A percentile compares a stretch with the other conserved stretches of the same genome.
These are phyloP conservation scores for Zaprionus ornatus DNA, from an alignment of 1,140 invertebrate genomes.

Conservation along the genomic window DNA sequence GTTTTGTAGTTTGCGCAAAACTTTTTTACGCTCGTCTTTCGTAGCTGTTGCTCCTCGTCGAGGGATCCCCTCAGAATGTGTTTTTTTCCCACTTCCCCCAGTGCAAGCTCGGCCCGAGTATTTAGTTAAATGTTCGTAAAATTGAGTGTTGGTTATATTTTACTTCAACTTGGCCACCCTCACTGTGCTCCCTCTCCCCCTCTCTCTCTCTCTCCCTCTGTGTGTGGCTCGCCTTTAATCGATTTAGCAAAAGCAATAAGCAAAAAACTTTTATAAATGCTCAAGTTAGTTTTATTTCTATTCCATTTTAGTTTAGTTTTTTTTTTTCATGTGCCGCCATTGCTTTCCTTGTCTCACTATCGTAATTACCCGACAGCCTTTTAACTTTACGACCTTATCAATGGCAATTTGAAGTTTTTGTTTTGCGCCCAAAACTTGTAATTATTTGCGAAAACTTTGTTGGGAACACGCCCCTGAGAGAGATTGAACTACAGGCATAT, in stretches of 20 bases:
- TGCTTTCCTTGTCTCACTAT: conserved; percentile 7
- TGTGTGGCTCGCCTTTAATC: conserved; percentile 58
- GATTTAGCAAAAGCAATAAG: conserved; percentile 76
- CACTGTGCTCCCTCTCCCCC: neutral
- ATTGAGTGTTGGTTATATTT: conserved; percentile 77
- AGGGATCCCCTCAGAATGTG: neutral
- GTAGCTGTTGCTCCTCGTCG: conserved; percentile 33
- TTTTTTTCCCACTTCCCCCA: neutral
- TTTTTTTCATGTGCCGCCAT: neutral
- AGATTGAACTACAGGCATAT: neutral
- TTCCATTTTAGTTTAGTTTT: conserved; percentile 10
- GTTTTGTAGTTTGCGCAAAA: conserved; percentile 78
- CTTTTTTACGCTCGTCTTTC: conserved; percentile 66
- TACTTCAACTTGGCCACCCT: conserved; percentile 42
- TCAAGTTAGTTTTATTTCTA: conserved; percentile 66
- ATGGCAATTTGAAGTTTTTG: conserved; percentile 34
- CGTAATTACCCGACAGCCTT: conserved; percentile 65
- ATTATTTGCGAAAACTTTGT: conserved; percentile 54
- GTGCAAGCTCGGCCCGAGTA: conserved; percentile 43
- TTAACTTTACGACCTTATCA: conserved; percentile 73
- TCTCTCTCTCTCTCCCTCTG: neutral
- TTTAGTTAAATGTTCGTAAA: conserved; percentile 81
- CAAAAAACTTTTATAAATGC: conserved; percentile 72
- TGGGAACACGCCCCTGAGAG: neutral
- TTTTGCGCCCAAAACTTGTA: conserved; percentile 32